Percentiles rank a stretch among this genome's conserved stretches.
Evolutionary conservation across 2,113 vertebrate species (phyloP).

Genomic region (Erpornis zantholeuca): DNA sequence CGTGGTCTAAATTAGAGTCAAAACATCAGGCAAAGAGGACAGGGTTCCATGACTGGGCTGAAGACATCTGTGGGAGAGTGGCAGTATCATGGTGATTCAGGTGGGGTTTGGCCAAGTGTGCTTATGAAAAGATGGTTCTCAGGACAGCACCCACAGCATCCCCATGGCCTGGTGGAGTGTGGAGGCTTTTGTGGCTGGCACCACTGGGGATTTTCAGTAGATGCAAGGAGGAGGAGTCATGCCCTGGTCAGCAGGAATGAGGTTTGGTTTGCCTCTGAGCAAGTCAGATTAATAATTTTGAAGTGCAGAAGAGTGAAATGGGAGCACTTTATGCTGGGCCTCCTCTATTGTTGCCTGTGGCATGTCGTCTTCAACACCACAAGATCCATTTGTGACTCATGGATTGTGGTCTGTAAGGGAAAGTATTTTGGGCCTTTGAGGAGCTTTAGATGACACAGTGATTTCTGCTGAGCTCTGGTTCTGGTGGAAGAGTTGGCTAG

Average conservation of each 20-base stretch:
- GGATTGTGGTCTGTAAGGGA: rapidly evolving
- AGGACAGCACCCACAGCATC: background rate
- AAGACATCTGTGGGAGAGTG: background rate
- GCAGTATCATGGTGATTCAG: background rate
- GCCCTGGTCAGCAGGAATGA: background rate
- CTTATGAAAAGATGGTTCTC: background rate
- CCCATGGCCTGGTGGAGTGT: rapidly evolving
- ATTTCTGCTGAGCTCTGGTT: background rate
- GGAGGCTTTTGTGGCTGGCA: background rate
- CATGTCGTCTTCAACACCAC: background rate
- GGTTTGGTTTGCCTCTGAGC: background rate
- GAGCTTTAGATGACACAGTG: background rate
- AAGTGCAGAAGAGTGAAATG: background rate
- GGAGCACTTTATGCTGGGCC: background rate
- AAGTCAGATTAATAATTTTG: background rate
- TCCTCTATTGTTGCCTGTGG: background rate
- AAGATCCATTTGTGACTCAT: background rate
- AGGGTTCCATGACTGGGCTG: background rate
- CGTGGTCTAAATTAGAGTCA: background rate
- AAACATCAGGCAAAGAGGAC: background rate
- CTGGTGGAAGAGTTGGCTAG: background rate
- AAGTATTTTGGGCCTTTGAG: background rate
- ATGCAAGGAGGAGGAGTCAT: background rate
- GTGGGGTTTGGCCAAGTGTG: background rate
- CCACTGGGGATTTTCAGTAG: background rate